Base-by-base conservation (phyloP, 1,140 invertebrate genomes). In the Cydia amplana region DNA sequence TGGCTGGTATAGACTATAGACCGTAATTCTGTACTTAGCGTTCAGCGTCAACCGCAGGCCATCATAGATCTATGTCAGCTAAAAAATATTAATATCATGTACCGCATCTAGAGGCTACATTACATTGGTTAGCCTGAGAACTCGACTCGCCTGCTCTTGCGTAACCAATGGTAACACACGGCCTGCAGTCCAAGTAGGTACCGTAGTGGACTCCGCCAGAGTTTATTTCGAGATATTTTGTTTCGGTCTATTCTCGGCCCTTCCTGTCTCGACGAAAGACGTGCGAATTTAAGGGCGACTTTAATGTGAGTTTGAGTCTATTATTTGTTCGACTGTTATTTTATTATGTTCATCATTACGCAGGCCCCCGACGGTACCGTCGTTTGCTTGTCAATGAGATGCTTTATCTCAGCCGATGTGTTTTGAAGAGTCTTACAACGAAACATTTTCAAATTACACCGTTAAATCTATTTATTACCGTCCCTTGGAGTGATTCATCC, bases 161-260 rank as follows among this genome's bases (percentile, higher is more conserved):
- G 55, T 23, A 60, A 60, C 18, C 55, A 60, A 55, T 12, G 10
- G 55, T n/a, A 60, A 60, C 20, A 2, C 55, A 60, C 20, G 55
- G 55, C 55, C 65, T 70, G 65, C 65, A 36, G 32, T 36, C 65
- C 65, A 70, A 60, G 65, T 75, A 81, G 78, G 78, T 79, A 82
- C 77, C 79, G 75, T 78, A 79, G 80, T 82, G 78, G 81, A 83
- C 77, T 81, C 80, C 80, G 82, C 85, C 77, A 75, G 76, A 80
- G 88, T 89, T 89, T 91, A 92, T 92, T 91, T 89, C 80, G 77
- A 87, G 86, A 86, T 87, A 90, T 87, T 90, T 88, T 87, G 88
- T 90, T 85, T 83, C 85, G 83, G 84, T 89, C 87, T 91, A 92
- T 92, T 91, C 86, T 86, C 77, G 87, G 88, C 86, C 83, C 84